phyloP scores from a whole-genome alignment of 2,888 invertebrate genomes.

The Drosophila colorata region DNA sequence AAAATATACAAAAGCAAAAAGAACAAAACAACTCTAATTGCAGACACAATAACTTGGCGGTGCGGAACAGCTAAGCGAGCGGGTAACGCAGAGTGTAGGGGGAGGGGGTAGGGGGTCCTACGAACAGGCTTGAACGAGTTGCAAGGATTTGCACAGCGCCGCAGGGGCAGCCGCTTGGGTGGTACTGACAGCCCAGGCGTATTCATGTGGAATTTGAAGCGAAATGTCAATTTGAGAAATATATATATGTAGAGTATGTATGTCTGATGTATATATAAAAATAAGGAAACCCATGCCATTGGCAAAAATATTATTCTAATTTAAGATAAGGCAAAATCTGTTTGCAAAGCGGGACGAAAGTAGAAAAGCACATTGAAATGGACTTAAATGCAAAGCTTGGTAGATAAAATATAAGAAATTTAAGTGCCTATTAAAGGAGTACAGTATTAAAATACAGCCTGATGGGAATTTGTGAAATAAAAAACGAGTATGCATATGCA shows the following conservation, averaged over 20 bases:
- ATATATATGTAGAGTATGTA: constrained; percentile 33
- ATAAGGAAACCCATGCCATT: constrained; percentile 38
- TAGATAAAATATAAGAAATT: constrained; percentile 41
- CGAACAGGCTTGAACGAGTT: constrained; percentile 68
- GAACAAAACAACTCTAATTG: constrained; percentile 79
- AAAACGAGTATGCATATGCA: constrained; percentile 19
- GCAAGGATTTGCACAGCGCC: constrained; percentile 76
- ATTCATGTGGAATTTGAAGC: constrained; percentile 79
- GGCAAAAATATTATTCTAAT: constrained; percentile 77
- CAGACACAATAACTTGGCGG: constrained; percentile 74
- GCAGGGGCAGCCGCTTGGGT: constrained; percentile 66
- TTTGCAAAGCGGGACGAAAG: constrained; percentile 54
- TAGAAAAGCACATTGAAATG: constrained; percentile 46
- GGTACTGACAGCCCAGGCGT: constrained; percentile 70
- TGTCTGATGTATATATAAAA: constrained; percentile 20
- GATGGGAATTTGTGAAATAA: constrained; percentile 22
- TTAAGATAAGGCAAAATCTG: constrained; percentile 75
- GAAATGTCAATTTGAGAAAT: constrained; percentile 77
- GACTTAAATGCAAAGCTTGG: constrained; percentile 38
- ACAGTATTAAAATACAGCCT: constrained; percentile 10
- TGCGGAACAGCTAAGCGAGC: constrained; percentile 22
- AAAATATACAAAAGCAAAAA: constrained; percentile 61
- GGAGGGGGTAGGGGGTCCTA: constrained; percentile 43
- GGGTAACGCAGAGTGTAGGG: constrained; percentile 8
- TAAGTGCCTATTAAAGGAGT: constrained; percentile 52